Evolutionary conservation across 2,888 invertebrate species (phyloP).

Genomic region (Diaperis boleti): DNA sequence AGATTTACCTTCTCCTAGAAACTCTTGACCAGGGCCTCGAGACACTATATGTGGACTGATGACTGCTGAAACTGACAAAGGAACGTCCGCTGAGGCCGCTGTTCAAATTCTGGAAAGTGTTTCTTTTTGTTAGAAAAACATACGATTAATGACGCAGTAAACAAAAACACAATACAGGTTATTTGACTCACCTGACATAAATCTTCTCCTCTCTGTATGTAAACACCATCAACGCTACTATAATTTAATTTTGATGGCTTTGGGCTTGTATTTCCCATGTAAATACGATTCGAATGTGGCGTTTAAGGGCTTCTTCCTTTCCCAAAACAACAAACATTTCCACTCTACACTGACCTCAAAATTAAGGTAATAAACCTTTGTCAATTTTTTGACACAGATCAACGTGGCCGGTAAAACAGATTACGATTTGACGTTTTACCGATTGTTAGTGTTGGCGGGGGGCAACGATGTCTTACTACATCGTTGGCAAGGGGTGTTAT

Average conservation of each 20-base stretch:
- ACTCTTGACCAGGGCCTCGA: constrained; percentile 77
- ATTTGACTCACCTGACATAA: constrained; percentile 59
- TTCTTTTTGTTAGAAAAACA: constrained; percentile 39
- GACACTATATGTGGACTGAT: constrained; percentile 72
- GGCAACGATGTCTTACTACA: no score
- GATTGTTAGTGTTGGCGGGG: no score
- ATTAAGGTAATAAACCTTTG: constrained; percentile 46
- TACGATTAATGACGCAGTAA: constrained; percentile 40
- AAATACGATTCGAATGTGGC: constrained; percentile 49
- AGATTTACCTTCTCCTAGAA: constrained; percentile 73
- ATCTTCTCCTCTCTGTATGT: constrained; percentile 56
- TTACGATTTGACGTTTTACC: no score
- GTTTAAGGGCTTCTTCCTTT: constrained; percentile 40
- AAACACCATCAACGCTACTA: constrained; percentile 57
- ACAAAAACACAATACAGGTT: constrained; percentile 53
- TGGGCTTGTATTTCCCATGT: constrained; percentile 64
- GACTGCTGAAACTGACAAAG: constrained; percentile 71
- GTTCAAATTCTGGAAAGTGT: constrained; percentile 68
- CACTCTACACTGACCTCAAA: constrained; percentile 56
- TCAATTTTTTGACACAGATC: constrained; percentile 30
- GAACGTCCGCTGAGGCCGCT: constrained; percentile 74
- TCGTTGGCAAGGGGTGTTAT: no score
- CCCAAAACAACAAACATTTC: constrained; percentile 53
- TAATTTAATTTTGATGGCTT: constrained; percentile 54
- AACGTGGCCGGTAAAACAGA: neutral